These are phyloP conservation scores for Pseudochaenichthys georgianus DNA, from an alignment of 2,797 vertebrate genomes.

Conservation along the genomic window DNA sequence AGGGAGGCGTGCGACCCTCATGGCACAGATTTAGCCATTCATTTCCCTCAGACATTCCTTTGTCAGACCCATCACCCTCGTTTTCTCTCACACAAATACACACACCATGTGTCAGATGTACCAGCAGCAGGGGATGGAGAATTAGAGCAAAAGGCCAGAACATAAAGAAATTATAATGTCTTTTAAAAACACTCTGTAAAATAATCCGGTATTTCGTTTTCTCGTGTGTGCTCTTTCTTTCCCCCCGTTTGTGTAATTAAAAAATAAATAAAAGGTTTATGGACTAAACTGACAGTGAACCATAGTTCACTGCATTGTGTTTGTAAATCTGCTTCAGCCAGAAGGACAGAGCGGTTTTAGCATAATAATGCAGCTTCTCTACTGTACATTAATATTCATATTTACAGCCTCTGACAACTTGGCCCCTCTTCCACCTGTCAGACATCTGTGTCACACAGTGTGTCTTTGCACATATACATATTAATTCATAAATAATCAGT, in stretches of 20 bases:
- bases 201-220: conserved; percentile 19
- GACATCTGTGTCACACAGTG: conserved; percentile 62
- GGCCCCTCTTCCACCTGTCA: conserved; percentile 62
- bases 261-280: conserved; percentile 10
- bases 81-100: conserved; percentile 33
- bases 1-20: conserved; percentile 60
- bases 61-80: conserved; percentile 59
- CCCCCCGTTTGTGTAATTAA: neutral
- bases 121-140: conserved; percentile 53
- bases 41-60: conserved; percentile 73
- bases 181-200: conserved; percentile 26
- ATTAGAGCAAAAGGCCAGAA: conserved; percentile 53
- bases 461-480: conserved; percentile 28
- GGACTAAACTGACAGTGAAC: conserved; percentile 15
- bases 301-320: conserved; percentile 13
- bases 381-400: conserved; percentile 78
- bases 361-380: conserved; percentile 66
- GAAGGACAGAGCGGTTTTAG: conserved; percentile 59
- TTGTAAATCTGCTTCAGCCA: conserved; percentile 43
- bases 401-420: conserved; percentile 62
- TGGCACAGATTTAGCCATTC: conserved; percentile 81
- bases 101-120: conserved; percentile 53
- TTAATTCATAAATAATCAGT: conserved; percentile 7
- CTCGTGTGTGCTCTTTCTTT: neutral
- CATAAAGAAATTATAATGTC: conserved; percentile 38